phyloP scores from a whole-genome alignment of 2,113 vertebrate species.

The Plestiodon gilberti region DNA sequence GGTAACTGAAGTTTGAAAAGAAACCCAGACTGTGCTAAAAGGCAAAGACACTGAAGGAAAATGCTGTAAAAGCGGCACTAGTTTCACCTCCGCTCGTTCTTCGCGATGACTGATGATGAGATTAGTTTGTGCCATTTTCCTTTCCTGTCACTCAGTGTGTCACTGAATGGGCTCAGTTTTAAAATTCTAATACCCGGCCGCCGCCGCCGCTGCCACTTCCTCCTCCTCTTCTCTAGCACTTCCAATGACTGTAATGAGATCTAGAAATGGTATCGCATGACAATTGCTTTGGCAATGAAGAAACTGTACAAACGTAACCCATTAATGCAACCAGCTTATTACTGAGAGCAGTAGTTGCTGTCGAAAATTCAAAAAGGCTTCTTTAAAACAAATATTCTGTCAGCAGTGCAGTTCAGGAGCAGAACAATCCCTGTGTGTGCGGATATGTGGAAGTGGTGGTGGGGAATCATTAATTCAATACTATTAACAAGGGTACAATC shows the following conservation, averaged over 20 bases:
- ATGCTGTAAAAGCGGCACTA: slow-evolving; percentile 12
- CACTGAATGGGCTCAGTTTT: slow-evolving; percentile 39
- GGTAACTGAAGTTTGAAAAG: neutral
- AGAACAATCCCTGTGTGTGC: neutral
- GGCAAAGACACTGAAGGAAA: slow-evolving; percentile 27
- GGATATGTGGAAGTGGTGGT: neutral
- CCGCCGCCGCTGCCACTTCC: neutral
- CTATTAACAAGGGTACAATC: slow-evolving; percentile 7
- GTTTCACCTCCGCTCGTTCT: slow-evolving; percentile 44
- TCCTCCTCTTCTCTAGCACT: neutral
- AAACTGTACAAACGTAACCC: slow-evolving; percentile 14
- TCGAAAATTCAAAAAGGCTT: slow-evolving; percentile 7
- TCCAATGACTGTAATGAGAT: slow-evolving; percentile 43
- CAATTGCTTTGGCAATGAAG: slow-evolving; percentile 41
- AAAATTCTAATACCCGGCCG: slow-evolving; percentile 47
- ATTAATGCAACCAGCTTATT: slow-evolving; percentile 24
- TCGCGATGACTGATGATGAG: slow-evolving; percentile 31
- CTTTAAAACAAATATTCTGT: neutral
- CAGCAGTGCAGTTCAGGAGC: slow-evolving; percentile 2
- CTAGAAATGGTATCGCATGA: slow-evolving; percentile 19
- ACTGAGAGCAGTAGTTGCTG: slow-evolving; percentile 6
- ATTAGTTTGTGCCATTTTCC: slow-evolving; percentile 35
- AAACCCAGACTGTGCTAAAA: neutral
- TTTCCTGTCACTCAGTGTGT: slow-evolving; percentile 43
- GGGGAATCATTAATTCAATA: slow-evolving; percentile 13